phyloP scores from a whole-genome alignment of 2,888 invertebrate genomes.

The Phaonia tiefii region DNA sequence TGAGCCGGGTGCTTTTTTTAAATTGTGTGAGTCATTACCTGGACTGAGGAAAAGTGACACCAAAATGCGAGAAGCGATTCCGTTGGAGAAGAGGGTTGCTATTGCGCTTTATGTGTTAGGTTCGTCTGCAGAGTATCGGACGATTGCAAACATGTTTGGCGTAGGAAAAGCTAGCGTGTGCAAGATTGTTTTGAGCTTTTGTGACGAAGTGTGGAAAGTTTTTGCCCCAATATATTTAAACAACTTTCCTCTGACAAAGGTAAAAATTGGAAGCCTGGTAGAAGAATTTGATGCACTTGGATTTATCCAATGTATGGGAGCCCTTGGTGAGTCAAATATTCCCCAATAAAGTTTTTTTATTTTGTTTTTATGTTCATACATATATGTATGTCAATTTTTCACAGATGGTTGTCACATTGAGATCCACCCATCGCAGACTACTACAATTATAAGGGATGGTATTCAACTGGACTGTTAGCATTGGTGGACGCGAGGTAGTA shows the following conservation, averaged over 20 bases:
- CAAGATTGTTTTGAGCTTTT: background rate
- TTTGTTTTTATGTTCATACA: background rate
- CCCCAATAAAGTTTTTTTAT: background rate
- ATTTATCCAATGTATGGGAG: slow-evolving; percentile 14
- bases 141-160: slow-evolving; percentile 8
- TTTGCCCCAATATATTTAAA: background rate
- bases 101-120: background rate
- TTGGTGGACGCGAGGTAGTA: slow-evolving; percentile 8
- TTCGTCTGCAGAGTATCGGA: background rate
- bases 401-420: slow-evolving; percentile 1
- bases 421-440: background rate
- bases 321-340: background rate
- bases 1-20: background rate
- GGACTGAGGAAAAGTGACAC: slow-evolving; percentile 2
- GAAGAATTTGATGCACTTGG: slow-evolving; percentile 2
- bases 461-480: slow-evolving; percentile 16
- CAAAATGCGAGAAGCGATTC: slow-evolving; percentile 20
- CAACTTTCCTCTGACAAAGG: background rate
- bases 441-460: slow-evolving; percentile 9
- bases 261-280: background rate
- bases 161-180: slow-evolving; percentile 13
- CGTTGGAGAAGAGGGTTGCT: slow-evolving; percentile 23
- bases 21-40: background rate
- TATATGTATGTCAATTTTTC: background rate
- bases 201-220: background rate